Base-by-base conservation (phyloP, 2,888 invertebrate species). In the Glyphotaelius pellucidus region DNA sequence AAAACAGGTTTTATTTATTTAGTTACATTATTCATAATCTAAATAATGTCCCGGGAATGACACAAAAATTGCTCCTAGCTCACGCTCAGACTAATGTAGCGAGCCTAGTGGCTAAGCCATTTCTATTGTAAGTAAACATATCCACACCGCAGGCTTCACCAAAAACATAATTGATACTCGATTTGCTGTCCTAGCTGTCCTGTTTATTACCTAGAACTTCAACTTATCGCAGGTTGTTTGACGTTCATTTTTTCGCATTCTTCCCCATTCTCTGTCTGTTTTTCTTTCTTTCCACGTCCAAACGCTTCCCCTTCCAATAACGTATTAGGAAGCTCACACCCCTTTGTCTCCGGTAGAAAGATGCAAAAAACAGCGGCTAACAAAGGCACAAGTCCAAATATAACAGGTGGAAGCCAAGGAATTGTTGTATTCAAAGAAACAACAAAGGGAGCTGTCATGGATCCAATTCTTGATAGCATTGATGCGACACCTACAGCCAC, bases 401-500 rank as follows among this genome's bases (percentile, higher is more conserved):
- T 95, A 2, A 96, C 94, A 0, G 97, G 97, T 3, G 97, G 97
- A 14, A 97, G 93, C 96, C 96, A 97, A 0, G 94, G 93, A 88
- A 94, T 94, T 5, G 96, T 94, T 32, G 94, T 94, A 81, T 94
- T 94, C 94, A 97, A 94, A 15, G 96, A 95, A 2, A 97, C 96
- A 14, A 98, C 96, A 94, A 97, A 97, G 0, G 98, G 98, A 0
- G 98, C 97, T 2, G 96, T 93, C 95, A 98, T 97, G 0, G 98
- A 97, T 11, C 98, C 98, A 85, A 98, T 94, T 93, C 98, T 96
- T 0, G 98, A 98, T 93, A 97, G 96, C 96, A 97, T 97, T 0
- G 98, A 98, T 89, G 97, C 97, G 1, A 97, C 95, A 2, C 98
- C 98, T 93, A 98, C 96, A 0, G 97, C 98, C 90, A 97, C 96